phyloP scores from a whole-genome alignment of 1,140 invertebrate species.

The Triops longicaudatus region DNA sequence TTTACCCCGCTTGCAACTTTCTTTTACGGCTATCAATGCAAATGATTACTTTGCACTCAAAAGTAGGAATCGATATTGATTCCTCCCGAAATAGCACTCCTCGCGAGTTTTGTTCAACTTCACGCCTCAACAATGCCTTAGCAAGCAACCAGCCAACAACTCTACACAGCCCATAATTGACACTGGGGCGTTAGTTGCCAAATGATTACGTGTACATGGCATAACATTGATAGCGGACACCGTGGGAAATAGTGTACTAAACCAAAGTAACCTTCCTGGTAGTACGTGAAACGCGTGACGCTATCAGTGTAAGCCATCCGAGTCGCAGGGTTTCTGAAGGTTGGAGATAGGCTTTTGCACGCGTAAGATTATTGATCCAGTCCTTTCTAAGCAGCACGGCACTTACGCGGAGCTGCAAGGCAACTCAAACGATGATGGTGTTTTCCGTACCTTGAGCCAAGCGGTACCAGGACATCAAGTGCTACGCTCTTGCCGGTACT shows the following conservation, averaged over 20 bases:
- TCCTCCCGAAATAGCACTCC: no score
- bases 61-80: no score
- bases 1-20: not conserved
- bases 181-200: no score
- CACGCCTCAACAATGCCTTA: no score
- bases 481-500: constrained; percentile 13
- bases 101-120: no score
- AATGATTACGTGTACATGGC: no score
- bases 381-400: not conserved
- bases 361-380: constrained; percentile 2
- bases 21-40: not conserved
- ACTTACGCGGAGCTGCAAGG: not conserved
- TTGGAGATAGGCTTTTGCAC: not conserved
- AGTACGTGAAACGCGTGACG: not conserved
- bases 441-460: not conserved
- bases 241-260: not conserved
- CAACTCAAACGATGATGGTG: not conserved
- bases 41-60: no score
- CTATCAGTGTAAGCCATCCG: not conserved
- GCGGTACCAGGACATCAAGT: constrained; percentile 11
- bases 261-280: not conserved
- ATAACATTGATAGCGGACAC: no score
- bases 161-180: no score
- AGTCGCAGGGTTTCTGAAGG: not conserved
- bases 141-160: no score